A percentile compares a stretch with the other conserved stretches of the same genome.
These are phyloP conservation scores for Standfussiana lucernea DNA, from an alignment of 2,888 invertebrate genomes.

Conservation along the genomic window DNA sequence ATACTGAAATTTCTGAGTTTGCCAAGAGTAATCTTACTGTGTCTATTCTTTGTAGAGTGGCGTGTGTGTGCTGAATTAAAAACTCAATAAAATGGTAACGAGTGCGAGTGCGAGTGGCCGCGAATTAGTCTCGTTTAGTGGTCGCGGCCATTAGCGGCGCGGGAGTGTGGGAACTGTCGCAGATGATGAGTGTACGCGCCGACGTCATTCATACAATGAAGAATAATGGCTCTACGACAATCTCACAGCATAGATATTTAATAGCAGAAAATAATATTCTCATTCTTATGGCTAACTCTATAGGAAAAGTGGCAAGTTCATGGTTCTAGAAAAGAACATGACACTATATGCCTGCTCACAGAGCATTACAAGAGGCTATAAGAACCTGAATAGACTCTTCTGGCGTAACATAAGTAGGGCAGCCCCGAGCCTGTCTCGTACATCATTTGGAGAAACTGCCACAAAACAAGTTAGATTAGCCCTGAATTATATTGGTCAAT, in stretches of 20 bases:
- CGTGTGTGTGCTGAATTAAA: constrained; percentile 53
- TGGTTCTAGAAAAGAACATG: not conserved
- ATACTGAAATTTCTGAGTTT: not conserved
- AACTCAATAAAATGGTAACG: constrained; percentile 62
- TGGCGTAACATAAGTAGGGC: not conserved
- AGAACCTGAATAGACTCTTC: not conserved
- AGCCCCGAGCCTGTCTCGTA: not conserved
- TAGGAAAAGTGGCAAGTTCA: not conserved
- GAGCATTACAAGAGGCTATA: no score
- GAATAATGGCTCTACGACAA: constrained; percentile 15
- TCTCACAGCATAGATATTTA: not conserved
- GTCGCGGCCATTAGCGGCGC: constrained; percentile 37
- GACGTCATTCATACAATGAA: constrained; percentile 22
- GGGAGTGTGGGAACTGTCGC: constrained; percentile 49
- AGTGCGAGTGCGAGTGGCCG: constrained; percentile 45
- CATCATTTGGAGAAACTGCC: not conserved
- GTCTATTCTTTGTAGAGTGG: not conserved
- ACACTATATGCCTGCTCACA: not conserved
- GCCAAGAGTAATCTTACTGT: constrained; percentile 2
- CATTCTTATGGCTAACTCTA: not conserved
- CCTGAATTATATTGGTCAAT: not conserved
- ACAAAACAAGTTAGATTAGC: not conserved
- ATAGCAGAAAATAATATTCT: constrained; percentile 2
- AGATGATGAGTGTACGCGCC: constrained; percentile 7
- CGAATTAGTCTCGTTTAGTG: constrained; percentile 63